These are phyloP conservation scores for Danio tinwini DNA, from an alignment of 2,797 vertebrate species.

Conservation along the genomic window DNA sequence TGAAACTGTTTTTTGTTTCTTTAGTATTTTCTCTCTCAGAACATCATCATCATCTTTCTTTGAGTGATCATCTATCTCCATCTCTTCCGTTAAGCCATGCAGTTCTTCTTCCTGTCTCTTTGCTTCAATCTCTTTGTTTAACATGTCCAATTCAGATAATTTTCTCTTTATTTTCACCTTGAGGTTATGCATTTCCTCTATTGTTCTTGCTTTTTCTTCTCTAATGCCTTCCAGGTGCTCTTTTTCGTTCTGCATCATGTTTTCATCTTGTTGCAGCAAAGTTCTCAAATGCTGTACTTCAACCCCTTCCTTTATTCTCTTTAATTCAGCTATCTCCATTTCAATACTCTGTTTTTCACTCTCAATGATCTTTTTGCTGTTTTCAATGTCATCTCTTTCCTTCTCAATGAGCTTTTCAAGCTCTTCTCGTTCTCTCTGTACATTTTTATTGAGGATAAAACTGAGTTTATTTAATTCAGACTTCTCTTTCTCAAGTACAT, in stretches of 20 bases:
- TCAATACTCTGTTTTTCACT: constrained; percentile 2
- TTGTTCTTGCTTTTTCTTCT: constrained; percentile 26
- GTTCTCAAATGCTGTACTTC: constrained; percentile 25
- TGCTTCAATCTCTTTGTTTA: constrained; percentile 35
- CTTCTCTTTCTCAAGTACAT: constrained; percentile 16
- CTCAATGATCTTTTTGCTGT: constrained; percentile 1
- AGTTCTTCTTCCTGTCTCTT: constrained; percentile 14
- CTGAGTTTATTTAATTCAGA: background rate
- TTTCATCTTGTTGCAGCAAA: constrained; percentile 31
- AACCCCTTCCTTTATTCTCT: background rate
- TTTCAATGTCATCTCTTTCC: constrained; percentile 34
- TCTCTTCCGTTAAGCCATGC: background rate
- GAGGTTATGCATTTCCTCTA: constrained; percentile 6
- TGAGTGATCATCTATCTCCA: background rate
- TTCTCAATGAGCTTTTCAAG: constrained; percentile 12
- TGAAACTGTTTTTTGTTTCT: constrained; percentile 7
- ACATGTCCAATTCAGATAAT: constrained; percentile 8
- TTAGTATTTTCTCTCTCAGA: background rate
- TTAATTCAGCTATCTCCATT: constrained; percentile 15
- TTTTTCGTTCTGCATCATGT: constrained; percentile 23
- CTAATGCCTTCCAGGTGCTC: background rate
- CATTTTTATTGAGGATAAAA: constrained; percentile 7
- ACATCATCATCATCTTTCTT: constrained; percentile 4
- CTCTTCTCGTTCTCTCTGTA: constrained; percentile 25
- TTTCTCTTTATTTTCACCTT: constrained; percentile 16